Conservation (phyloP, 2,797 vertebrate species). For the Sternarchorhynchus goeldii region DNA sequence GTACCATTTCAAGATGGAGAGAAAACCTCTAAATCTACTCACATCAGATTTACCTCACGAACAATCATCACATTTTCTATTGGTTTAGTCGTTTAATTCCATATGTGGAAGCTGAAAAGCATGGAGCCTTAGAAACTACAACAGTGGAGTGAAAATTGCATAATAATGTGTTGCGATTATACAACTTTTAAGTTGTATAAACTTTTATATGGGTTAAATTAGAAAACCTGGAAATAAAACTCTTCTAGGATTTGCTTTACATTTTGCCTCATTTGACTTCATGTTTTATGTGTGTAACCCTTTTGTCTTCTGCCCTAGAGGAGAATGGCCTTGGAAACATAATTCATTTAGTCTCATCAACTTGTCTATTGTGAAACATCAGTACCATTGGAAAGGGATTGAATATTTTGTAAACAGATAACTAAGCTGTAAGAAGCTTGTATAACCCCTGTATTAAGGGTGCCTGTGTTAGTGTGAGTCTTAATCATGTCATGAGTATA, state of each 20-base stretch:
- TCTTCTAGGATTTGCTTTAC: too few species aligned
- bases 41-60: conserved; percentile 24
- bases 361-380: neutral
- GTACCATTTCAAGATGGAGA: conserved; percentile 39
- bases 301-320: neutral
- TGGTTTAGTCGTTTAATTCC: neutral
- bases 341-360: too few species aligned
- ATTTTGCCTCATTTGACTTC: too few species aligned
- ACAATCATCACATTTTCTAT: neutral
- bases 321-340: too few species aligned
- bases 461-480: conserved; percentile 4
- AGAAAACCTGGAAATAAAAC: too few species aligned
- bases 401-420: neutral
- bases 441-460: neutral
- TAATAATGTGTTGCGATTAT: neutral
- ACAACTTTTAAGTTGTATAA: neutral
- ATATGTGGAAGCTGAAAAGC: conserved; percentile 15
- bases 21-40: conserved; percentile 24
- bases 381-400: neutral
- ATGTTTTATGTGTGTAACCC: neutral
- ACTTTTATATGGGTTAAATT: neutral
- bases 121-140: neutral
- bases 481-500: conserved; percentile 35
- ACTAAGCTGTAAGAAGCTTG: neutral
- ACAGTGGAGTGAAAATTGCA: neutral